phyloP scores from a whole-genome alignment of 2,113 vertebrate genomes.

The Equus quagga region DNA sequence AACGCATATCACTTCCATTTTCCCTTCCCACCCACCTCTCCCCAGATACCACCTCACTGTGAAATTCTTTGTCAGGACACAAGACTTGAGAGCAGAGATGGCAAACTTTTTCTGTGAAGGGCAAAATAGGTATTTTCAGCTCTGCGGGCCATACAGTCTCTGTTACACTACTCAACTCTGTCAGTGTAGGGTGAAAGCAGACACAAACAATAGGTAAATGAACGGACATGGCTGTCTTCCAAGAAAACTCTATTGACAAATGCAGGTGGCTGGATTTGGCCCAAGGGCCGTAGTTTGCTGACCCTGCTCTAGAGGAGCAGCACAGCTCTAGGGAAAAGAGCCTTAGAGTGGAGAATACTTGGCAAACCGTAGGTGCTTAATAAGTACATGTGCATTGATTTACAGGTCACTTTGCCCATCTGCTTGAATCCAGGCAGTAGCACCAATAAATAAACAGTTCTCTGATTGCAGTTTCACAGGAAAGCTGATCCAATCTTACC shows the following conservation, averaged over 20 bases:
- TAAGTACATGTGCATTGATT: not conserved
- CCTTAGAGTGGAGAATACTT: not conserved
- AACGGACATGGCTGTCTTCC: not conserved
- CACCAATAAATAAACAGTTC: not conserved
- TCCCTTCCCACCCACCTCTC: not conserved
- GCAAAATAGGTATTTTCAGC: not conserved
- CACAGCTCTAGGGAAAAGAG: not conserved
- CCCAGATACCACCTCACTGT: not conserved
- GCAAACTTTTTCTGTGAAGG: not conserved
- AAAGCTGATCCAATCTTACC: not conserved
- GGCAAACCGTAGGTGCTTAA: not conserved
- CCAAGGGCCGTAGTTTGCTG: not conserved
- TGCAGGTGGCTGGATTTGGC: not conserved
- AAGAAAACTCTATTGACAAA: constrained; percentile 40
- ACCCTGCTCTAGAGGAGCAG: not conserved
- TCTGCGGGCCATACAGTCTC: not conserved
- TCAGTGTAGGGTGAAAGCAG: not conserved
- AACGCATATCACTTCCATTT: not conserved
- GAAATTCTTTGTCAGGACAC: not conserved
- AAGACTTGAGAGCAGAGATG: not conserved
- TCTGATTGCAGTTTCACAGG: not conserved
- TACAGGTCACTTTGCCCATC: not conserved
- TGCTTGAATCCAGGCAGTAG: not conserved
- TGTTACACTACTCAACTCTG: not conserved
- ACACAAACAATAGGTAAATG: not conserved